These are phyloP conservation scores for Seriola aureovittata DNA, from an alignment of 2,113 vertebrate species.

Conservation along the genomic window DNA sequence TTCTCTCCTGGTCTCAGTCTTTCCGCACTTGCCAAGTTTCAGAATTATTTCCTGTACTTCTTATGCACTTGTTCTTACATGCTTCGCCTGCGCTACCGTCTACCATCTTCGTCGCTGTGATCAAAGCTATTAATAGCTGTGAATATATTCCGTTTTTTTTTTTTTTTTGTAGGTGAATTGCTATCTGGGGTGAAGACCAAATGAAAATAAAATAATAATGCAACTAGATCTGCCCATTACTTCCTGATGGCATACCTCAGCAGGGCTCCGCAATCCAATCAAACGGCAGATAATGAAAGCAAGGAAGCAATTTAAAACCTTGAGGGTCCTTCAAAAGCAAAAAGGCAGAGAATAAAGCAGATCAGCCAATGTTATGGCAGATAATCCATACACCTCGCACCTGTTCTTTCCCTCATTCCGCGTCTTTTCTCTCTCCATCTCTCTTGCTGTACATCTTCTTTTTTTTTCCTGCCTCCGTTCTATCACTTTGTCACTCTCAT, in stretches of 20 bases:
- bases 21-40: background rate
- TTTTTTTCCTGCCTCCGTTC: slow-evolving; percentile 26
- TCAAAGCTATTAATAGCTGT: slow-evolving; percentile 48
- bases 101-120: slow-evolving; percentile 1
- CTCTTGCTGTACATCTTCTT: slow-evolving; percentile 21
- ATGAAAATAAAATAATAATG: slow-evolving; percentile 61
- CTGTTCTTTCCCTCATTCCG: slow-evolving; percentile 5
- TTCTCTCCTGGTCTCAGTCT: background rate
- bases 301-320: slow-evolving; percentile 71
- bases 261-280: slow-evolving; percentile 76
- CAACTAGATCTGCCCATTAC: slow-evolving; percentile 62
- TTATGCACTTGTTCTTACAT: background rate
- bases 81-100: background rate
- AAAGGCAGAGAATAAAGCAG: slow-evolving; percentile 51
- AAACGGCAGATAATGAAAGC: slow-evolving; percentile 74
- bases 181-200: slow-evolving; percentile 28
- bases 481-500: slow-evolving; percentile 48
- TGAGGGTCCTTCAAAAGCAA: slow-evolving; percentile 51
- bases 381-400: slow-evolving; percentile 47
- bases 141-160: slow-evolving; percentile 16
- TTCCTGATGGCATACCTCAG: slow-evolving; percentile 66
- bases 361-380: slow-evolving; percentile 50
- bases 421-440: slow-evolving; percentile 7
- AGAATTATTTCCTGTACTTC: background rate
- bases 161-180: slow-evolving; percentile 19